Evolutionary conservation across 2,888 invertebrate genomes (phyloP).

Genomic region (Ophion obscuratus): DNA sequence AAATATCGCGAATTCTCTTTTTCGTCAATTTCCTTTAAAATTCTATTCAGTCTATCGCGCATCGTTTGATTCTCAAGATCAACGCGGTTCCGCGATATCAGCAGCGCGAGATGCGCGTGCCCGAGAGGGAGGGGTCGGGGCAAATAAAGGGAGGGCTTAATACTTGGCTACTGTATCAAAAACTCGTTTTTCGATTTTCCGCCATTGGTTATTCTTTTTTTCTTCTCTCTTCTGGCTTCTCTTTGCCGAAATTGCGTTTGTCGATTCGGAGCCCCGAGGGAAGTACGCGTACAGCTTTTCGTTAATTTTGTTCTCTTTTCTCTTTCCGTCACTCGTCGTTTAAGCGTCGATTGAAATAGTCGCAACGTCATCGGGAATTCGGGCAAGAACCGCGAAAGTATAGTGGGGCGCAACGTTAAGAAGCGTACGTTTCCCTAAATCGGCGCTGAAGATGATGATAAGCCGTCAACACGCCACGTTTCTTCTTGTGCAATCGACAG

Average conservation of each 20-base stretch:
- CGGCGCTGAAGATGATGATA: slow-evolving; percentile 90
- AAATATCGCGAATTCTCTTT: slow-evolving; percentile 43
- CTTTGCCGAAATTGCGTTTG: slow-evolving; percentile 14
- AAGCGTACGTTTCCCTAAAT: slow-evolving; percentile 89
- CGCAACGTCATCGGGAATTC: slow-evolving; percentile 9
- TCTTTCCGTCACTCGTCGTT: slow-evolving; percentile 4
- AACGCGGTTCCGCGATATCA: slow-evolving; percentile 41
- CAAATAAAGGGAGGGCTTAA: slow-evolving; percentile 22
- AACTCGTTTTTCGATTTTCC: slow-evolving; percentile 16
- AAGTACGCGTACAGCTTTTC: slow-evolving; percentile 8
- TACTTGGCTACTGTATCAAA: slow-evolving; percentile 40
- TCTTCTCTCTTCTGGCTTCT: not conserved
- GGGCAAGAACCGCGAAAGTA: not conserved
- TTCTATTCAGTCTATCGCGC: slow-evolving; percentile 70
- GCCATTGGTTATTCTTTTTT: slow-evolving; percentile 1
- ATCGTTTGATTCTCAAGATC: slow-evolving; percentile 66
- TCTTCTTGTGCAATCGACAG: slow-evolving; percentile 84
- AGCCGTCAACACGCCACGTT: slow-evolving; percentile 87
- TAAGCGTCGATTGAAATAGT: not conserved
- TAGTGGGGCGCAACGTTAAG: slow-evolving; percentile 70
- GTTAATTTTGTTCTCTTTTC: slow-evolving; percentile 1
- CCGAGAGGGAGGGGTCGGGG: not conserved
- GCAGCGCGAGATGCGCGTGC: slow-evolving; percentile 19
- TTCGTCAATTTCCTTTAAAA: slow-evolving; percentile 54
- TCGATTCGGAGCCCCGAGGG: not conserved